Evolutionary conservation across 2,888 invertebrate species (phyloP).

Genomic region (Heliconius ethilla): DNA sequence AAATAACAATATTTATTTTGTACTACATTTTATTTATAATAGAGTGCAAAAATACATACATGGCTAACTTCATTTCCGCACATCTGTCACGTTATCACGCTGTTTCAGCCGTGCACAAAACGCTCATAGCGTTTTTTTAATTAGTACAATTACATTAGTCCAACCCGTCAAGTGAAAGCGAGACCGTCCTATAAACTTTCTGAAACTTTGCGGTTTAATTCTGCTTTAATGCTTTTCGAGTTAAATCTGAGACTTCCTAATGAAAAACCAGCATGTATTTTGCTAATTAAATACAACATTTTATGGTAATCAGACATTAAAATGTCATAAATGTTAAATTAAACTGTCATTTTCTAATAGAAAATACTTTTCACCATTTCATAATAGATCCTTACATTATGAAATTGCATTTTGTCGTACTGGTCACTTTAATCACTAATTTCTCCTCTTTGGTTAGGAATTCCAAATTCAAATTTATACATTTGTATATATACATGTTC

Average conservation of each 20-base stretch:
- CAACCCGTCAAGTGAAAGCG: slow-evolving; percentile 5
- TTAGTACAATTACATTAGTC: slow-evolving; percentile 1
- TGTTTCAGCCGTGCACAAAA: background rate
- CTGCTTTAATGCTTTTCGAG: background rate
- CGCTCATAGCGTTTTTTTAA: background rate
- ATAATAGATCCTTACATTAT: background rate
- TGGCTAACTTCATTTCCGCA: background rate
- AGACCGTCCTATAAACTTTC: slow-evolving; percentile 5
- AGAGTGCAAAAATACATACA: no score
- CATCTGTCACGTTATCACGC: background rate
- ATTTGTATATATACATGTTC: background rate
- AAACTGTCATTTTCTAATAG: background rate
- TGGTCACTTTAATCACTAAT: no score
- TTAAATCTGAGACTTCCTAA: background rate
- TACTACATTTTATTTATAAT: background rate
- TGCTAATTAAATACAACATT: slow-evolving; percentile 11
- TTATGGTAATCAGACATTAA: background rate
- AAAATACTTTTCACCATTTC: background rate
- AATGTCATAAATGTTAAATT: background rate
- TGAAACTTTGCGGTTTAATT: slow-evolving; percentile 3
- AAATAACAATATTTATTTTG: background rate
- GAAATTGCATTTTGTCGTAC: no score
- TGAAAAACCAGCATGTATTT: background rate
- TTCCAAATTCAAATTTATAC: no score
- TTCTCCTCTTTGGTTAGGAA: no score